Evolutionary conservation across 2,113 vertebrate genomes (phyloP).

Genomic region (Corapipo altera): DNA sequence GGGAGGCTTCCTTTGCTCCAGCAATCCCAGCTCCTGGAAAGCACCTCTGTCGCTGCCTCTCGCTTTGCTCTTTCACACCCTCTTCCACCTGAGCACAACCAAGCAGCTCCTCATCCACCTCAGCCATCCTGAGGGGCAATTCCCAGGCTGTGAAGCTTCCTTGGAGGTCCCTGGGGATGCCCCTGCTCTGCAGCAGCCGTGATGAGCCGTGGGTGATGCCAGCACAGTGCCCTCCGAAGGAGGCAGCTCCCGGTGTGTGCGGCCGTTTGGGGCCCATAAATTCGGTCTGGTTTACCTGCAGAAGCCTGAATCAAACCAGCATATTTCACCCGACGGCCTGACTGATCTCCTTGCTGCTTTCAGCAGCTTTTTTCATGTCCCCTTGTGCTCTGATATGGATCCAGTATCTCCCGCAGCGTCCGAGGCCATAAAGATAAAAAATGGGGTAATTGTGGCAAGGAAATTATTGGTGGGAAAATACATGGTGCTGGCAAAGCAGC

Average conservation of each 20-base stretch:
- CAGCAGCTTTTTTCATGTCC: slow-evolving; percentile 33
- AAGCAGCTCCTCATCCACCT: rapidly evolving
- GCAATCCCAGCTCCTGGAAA: not conserved
- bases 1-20: not conserved
- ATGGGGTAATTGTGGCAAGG: slow-evolving; percentile 15
- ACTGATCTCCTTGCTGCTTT: slow-evolving; percentile 1
- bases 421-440: slow-evolving; percentile 50
- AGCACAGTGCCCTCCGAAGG: rapidly evolving
- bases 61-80: rapidly evolving
- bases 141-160: not conserved
- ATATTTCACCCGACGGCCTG: not conserved
- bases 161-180: rapidly evolving
- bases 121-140: rapidly evolving
- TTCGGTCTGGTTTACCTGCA: not conserved
- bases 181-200: rapidly evolving
- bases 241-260: rapidly evolving
- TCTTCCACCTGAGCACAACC: not conserved
- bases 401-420: slow-evolving; percentile 13
- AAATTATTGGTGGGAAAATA: not conserved
- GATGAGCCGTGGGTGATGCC: rapidly evolving
- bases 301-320: not conserved
- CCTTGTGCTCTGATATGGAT: slow-evolving; percentile 10
- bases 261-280: not conserved
- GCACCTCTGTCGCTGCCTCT: not conserved
- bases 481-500: not conserved